Conservation (phyloP, 2,797 vertebrate genomes). For the Rhyacichthys aspro region DNA sequence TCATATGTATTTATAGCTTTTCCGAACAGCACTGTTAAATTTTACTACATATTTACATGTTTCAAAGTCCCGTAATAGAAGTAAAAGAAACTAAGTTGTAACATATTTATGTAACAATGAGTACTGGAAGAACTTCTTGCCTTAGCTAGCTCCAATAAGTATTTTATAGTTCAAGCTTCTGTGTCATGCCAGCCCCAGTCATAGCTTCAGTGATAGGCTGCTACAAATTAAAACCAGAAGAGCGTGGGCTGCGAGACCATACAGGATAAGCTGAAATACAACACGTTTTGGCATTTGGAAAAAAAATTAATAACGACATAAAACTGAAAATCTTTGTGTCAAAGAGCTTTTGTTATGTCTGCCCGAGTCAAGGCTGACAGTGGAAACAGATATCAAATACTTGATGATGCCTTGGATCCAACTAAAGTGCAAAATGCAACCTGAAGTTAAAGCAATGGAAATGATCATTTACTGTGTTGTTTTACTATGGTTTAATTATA, state of each 20-base stretch:
- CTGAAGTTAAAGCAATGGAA: not conserved
- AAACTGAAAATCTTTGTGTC: slow-evolving; percentile 49
- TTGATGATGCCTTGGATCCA: too few relatives aligned
- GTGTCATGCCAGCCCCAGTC: slow-evolving; percentile 18
- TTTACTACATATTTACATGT: not conserved
- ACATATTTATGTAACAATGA: not conserved
- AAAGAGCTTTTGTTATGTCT: slow-evolving; percentile 57
- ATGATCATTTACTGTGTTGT: not conserved
- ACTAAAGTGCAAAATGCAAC: too few relatives aligned
- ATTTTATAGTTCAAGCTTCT: slow-evolving; percentile 36
- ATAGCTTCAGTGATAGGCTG: slow-evolving; percentile 27
- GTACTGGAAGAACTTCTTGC: slow-evolving; percentile 37
- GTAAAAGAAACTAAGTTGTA: slow-evolving; percentile 12
- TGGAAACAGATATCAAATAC: too few relatives aligned
- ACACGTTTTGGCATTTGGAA: slow-evolving; percentile 44
- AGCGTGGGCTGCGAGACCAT: slow-evolving; percentile 25
- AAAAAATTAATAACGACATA: slow-evolving; percentile 53
- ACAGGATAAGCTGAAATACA: slow-evolving; percentile 45
- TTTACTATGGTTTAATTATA: not conserved
- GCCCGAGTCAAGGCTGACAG: slow-evolving; percentile 53
- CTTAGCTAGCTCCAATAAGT: slow-evolving; percentile 30
- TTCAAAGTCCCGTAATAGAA: slow-evolving; percentile 5
- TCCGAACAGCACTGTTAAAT: not conserved
- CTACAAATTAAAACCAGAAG: slow-evolving; percentile 61
- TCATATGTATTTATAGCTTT: slow-evolving; percentile 8